Evolutionary conservation across 2,888 invertebrate species (phyloP).

Genomic region (Autographa gamma): DNA sequence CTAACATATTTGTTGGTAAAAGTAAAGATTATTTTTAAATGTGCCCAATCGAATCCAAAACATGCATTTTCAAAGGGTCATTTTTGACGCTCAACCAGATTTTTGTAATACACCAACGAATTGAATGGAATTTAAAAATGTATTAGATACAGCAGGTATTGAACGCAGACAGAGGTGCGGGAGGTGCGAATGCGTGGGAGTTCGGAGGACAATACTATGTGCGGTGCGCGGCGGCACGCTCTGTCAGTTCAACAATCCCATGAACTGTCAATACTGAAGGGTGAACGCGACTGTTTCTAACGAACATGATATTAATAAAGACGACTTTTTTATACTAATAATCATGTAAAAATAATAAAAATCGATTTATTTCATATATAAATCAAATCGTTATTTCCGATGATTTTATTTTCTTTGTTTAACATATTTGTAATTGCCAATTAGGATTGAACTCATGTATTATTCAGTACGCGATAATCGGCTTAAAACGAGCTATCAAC

Average conservation of each 20-base stretch:
- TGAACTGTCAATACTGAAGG: conserved; percentile 57
- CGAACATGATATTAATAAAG: conserved; percentile 17
- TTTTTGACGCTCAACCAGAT: too few relatives aligned
- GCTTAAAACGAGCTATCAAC: conserved; percentile 26
- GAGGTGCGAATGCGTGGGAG: conserved; percentile 70
- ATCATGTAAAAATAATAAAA: too few relatives aligned
- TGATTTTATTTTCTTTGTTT: background rate
- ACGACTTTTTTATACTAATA: too few relatives aligned
- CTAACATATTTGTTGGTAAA: background rate
- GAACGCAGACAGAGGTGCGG: conserved; percentile 38
- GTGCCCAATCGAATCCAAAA: too few relatives aligned
- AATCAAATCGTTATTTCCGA: background rate
- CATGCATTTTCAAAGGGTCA: too few relatives aligned
- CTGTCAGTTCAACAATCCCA: conserved; percentile 81
- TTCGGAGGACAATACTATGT: conserved; percentile 71
- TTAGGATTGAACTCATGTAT: conserved; percentile 30
- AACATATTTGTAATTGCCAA: conserved; percentile 31
- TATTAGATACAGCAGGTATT: conserved; percentile 40
- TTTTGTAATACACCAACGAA: background rate
- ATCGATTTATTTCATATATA: background rate
- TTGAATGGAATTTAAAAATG: conserved; percentile 57
- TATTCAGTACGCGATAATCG: conserved; percentile 25
- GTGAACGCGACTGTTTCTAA: conserved; percentile 40
- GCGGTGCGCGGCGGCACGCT: conserved; percentile 57
- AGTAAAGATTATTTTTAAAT: background rate